Evolutionary conservation across 2,113 vertebrate species (phyloP).

Genomic region (Sakesphorus luctuosus): DNA sequence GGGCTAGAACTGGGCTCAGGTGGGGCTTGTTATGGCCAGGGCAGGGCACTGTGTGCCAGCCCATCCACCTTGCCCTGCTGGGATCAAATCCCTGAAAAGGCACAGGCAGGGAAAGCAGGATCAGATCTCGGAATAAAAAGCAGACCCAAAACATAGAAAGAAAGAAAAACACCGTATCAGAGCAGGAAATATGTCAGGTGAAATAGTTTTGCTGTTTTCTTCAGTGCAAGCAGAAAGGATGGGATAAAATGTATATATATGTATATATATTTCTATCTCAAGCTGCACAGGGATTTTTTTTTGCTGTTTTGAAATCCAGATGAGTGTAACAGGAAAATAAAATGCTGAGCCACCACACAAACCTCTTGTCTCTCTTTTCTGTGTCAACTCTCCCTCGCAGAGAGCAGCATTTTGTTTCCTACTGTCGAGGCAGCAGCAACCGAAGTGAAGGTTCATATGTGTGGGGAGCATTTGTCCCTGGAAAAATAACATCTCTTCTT

Average conservation of each 20-base stretch:
- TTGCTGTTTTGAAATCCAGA: background rate
- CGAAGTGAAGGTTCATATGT: slow-evolving; percentile 50
- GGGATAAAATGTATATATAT: background rate
- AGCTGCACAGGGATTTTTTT: background rate
- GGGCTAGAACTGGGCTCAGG: background rate
- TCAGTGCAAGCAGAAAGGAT: background rate
- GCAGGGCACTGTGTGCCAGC: background rate
- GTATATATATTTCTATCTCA: background rate
- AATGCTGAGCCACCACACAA: slow-evolving; percentile 40
- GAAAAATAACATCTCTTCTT: slow-evolving; percentile 67
- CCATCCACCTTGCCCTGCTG: background rate
- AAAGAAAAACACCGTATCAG: background rate
- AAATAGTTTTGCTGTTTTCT: background rate
- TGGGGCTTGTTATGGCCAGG: background rate
- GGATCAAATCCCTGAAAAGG: background rate
- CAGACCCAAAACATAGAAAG: background rate
- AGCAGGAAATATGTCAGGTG: background rate
- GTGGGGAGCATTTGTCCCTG: slow-evolving; percentile 66
- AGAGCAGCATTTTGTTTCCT: slow-evolving; percentile 11
- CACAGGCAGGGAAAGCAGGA: background rate
- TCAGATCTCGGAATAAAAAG: background rate
- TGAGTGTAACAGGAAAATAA: slow-evolving; percentile 4
- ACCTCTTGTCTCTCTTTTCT: slow-evolving; percentile 9
- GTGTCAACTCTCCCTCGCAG: slow-evolving; percentile 2
- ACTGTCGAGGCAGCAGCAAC: slow-evolving; percentile 54